These are phyloP conservation scores for Brachyopa scutellaris DNA, from an alignment of 2,888 invertebrate genomes.

Conservation along the genomic window DNA sequence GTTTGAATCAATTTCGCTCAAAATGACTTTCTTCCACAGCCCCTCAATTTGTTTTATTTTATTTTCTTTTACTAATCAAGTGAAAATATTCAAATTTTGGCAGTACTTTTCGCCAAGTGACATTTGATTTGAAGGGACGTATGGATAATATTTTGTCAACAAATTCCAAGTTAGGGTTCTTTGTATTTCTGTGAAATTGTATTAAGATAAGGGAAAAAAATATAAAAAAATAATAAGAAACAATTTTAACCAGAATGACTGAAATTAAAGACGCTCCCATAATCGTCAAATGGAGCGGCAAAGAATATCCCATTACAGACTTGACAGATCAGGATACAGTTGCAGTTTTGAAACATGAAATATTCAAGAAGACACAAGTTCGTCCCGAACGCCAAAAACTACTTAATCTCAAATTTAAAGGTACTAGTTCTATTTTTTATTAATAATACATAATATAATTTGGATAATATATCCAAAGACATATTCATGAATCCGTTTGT, in stretches of 20 bases:
- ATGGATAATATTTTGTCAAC: constrained; percentile 62
- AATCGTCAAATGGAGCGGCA: constrained; percentile 96
- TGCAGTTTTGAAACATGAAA: constrained; percentile 89
- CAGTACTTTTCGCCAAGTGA: constrained; percentile 12
- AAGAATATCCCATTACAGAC: constrained; percentile 91
- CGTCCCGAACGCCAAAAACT: constrained; percentile 96
- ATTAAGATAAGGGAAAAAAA: constrained; percentile 5
- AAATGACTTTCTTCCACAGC: too few species aligned
- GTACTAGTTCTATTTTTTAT: constrained; percentile 82
- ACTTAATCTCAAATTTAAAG: constrained; percentile 95
- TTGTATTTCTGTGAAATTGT: constrained; percentile 26
- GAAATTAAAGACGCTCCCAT: constrained; percentile 82
- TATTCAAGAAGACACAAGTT: constrained; percentile 94
- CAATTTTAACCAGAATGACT: constrained; percentile 62
- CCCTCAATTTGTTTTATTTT: too few species aligned
- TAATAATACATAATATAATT: not conserved
- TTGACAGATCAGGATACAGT: constrained; percentile 91
- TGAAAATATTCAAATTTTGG: constrained; percentile 37
- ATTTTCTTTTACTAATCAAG: too few species aligned
- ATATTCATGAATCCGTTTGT: too few species aligned
- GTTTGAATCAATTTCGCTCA: not conserved
- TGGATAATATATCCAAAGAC: too few species aligned
- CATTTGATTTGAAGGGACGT: constrained; percentile 33
- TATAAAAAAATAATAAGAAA: not conserved
- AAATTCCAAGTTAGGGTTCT: constrained; percentile 26